These are phyloP conservation scores for Agriopis leucophaearia DNA, from an alignment of 2,888 invertebrate genomes.

Conservation along the genomic window DNA sequence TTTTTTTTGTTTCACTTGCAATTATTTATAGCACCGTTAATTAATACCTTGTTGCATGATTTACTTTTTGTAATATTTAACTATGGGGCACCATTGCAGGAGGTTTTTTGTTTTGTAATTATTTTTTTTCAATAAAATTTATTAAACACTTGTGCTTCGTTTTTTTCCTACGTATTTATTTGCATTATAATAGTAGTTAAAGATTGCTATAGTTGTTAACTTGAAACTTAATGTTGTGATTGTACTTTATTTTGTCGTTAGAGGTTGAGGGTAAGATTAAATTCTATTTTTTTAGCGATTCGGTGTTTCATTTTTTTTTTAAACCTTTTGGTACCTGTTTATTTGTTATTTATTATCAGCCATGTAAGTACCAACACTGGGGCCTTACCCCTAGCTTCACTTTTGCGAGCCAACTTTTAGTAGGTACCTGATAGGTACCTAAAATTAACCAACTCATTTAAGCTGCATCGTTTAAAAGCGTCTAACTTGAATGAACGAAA, in stretches of 20 bases:
- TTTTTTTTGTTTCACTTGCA: conserved; percentile 55
- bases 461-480: too few relatives aligned
- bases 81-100: conserved; percentile 74
- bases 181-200: not conserved
- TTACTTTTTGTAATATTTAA: conserved; percentile 73
- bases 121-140: conserved; percentile 81
- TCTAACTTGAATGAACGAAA: too few relatives aligned
- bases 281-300: conserved; percentile 78
- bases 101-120: conserved; percentile 73
- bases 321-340: too few relatives aligned
- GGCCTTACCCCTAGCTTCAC: too few relatives aligned
- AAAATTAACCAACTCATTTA: too few relatives aligned
- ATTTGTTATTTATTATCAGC: too few relatives aligned
- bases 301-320: conserved; percentile 62
- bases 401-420: too few relatives aligned
- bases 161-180: conserved; percentile 46
- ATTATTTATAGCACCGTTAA: conserved; percentile 58
- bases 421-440: too few relatives aligned
- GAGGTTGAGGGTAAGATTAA: conserved; percentile 73
- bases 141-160: conserved; percentile 72
- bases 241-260: conserved; percentile 66
- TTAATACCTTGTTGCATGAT: conserved; percentile 69
- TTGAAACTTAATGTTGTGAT: conserved; percentile 74
- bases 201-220: conserved; percentile 44
- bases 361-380: too few relatives aligned